phyloP scores from a whole-genome alignment of 2,113 vertebrate species.

The Amazona vittata region DNA sequence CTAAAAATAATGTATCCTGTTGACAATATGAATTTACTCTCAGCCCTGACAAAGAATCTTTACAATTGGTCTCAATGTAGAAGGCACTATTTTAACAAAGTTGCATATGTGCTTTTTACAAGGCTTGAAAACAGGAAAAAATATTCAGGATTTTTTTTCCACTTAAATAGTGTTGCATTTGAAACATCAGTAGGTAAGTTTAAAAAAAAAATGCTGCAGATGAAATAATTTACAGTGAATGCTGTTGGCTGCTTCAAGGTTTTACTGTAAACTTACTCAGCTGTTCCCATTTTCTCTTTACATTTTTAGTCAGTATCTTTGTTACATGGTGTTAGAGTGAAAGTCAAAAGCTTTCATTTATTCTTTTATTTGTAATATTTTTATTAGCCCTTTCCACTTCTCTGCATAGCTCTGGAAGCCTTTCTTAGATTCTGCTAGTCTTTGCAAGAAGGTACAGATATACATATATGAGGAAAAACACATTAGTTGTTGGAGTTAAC shows the following conservation, averaged over 20 bases:
- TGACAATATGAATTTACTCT: constrained; percentile 45
- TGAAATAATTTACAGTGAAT: constrained; percentile 50
- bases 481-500: constrained; percentile 63
- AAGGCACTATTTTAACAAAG: constrained; percentile 43
- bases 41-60: constrained; percentile 36
- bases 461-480: constrained; percentile 31
- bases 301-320: constrained; percentile 68
- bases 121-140: constrained; percentile 12
- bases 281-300: constrained; percentile 54
- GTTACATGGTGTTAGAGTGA: neutral
- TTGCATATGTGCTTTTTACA: neutral
- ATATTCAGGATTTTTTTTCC: neutral
- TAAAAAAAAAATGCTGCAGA: neutral
- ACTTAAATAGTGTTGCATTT: constrained; percentile 8
- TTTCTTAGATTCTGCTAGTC: neutral
- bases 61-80: constrained; percentile 7
- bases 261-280: constrained; percentile 61
- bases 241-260: constrained; percentile 46
- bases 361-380: constrained; percentile 54
- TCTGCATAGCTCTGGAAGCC: constrained; percentile 32
- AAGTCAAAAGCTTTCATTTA: neutral
- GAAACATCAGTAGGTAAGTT: constrained; percentile 37
- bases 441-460: constrained; percentile 53
- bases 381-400: constrained; percentile 58
- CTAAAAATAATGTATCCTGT: constrained; percentile 55